Base-by-base conservation (phyloP, 2,113 vertebrate species). In the Cyanoliseus patagonus region DNA sequence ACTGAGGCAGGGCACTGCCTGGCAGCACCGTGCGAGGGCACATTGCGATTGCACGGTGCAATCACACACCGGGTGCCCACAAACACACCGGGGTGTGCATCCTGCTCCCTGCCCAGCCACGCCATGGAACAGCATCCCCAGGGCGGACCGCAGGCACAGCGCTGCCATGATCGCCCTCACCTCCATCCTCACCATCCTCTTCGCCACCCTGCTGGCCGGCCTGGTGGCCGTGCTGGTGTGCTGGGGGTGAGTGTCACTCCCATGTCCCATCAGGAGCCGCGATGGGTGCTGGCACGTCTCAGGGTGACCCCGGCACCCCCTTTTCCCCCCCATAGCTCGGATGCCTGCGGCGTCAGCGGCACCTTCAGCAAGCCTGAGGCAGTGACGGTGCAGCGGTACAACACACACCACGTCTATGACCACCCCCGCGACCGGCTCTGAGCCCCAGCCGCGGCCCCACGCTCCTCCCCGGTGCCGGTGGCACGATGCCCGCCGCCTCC, bases 101-200 rank as follows among this genome's bases (percentile, higher is more conserved):
- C 18, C 22, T 33, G 5, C 74, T 92, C 24, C 64, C 9, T 52
- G 75, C 55, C 11, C 95, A 98, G 98, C 72, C 25, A 13, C 4
- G 53, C 4, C n/a, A 1, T 2, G 4, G 15, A 7, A 17, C 35
- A 70, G 2, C 57, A 82, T 96, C 74, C 1, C 64, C 7, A 7
- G 14, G 8, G 1, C 3, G 33, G 55, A 16, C 19, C 5, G 57
- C 7, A 5, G 84, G 33, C 66, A 24, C 47, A 52, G 93, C 12
- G 75, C 86, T 0, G 88, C 92, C 47, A 97, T 97, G 94, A 96
- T 97, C 13, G 85, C 96, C 87, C 94, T 98, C 91, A 91, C 97
- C 24, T 11, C 96, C 84, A 86, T 98, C 64, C 93, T 98, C 63
- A 97, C 97, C 18, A 85, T 98, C 87, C 95, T 98, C 55, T 66